Conservation (phyloP, 2,888 invertebrate genomes). For the Euspilapteryx auroguttella region DNA sequence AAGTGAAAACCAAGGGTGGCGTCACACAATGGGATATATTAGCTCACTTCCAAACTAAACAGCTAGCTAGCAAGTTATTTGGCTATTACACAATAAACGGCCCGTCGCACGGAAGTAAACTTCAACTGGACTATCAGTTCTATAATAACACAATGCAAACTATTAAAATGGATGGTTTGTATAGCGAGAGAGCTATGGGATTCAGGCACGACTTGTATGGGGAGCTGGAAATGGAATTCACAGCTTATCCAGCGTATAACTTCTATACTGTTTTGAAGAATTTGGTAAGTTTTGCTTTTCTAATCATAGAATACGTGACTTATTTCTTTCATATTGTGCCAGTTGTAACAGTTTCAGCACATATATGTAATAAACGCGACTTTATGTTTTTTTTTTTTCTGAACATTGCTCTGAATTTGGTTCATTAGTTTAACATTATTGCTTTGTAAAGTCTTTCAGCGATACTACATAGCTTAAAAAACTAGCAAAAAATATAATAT, state of each 20-base stretch:
- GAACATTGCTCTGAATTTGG: no score
- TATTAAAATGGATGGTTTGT: conserved; percentile 44
- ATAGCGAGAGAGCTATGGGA: conserved; percentile 59
- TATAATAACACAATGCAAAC: conserved; percentile 57
- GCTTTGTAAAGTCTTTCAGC: no score
- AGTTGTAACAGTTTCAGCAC: no score
- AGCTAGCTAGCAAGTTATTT: conserved; percentile 69
- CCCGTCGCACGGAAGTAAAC: conserved; percentile 57
- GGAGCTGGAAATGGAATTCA: conserved; percentile 69
- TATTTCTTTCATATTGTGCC: no score
- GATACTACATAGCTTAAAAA: no score
- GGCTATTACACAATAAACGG: conserved; percentile 69
- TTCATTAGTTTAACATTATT: no score
- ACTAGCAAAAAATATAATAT: no score
- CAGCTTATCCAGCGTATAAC: conserved; percentile 76
- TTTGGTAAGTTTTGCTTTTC: conserved; percentile 45
- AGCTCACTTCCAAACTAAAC: conserved; percentile 77
- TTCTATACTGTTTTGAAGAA: conserved; percentile 67
- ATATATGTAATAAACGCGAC: no score
- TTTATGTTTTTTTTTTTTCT: no score
- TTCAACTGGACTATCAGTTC: conserved; percentile 70
- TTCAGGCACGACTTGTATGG: conserved; percentile 64
- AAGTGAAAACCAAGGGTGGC: conserved; percentile 50
- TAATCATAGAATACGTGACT: no score
- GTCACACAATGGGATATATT: conserved; percentile 77